Conservation (phyloP, 1,140 invertebrate species). For the Papilio polytes region DNA sequence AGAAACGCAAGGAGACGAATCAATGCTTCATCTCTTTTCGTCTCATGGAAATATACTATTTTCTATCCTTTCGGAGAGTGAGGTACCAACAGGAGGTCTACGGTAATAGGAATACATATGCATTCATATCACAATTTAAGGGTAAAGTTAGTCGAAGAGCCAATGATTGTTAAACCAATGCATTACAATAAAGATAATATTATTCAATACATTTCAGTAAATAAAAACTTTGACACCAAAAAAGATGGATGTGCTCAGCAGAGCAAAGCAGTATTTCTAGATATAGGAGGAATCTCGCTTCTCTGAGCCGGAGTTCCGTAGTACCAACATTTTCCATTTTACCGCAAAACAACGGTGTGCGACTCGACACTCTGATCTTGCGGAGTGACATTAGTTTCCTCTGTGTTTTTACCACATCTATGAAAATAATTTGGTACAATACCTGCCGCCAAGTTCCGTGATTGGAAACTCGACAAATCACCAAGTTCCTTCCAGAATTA, state of each 20-base stretch:
- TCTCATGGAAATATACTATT: not conserved
- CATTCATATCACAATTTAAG: not conserved
- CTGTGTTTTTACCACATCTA: not conserved
- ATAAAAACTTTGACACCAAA: not conserved
- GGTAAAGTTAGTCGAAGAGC: not conserved
- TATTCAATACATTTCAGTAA: not conserved
- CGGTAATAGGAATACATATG: not conserved
- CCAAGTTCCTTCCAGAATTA: too few relatives aligned
- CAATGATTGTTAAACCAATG: not conserved
- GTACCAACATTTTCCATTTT: too few relatives aligned
- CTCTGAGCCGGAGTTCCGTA: too few relatives aligned
- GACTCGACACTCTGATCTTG: too few relatives aligned
- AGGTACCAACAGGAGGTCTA: not conserved
- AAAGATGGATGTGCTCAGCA: too few relatives aligned
- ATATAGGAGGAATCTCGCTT: too few relatives aligned
- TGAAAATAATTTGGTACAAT: too few relatives aligned
- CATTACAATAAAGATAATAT: not conserved
- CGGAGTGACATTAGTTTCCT: too few relatives aligned
- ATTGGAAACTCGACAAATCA: too few relatives aligned
- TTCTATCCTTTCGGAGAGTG: not conserved
- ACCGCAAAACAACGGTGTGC: too few relatives aligned
- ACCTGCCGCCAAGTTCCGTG: too few relatives aligned
- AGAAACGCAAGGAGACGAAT: not conserved
- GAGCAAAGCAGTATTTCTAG: too few relatives aligned
- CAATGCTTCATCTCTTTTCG: not conserved